These are phyloP conservation scores for Limanda limanda DNA, from an alignment of 2,113 vertebrate genomes.

Conservation along the genomic window DNA sequence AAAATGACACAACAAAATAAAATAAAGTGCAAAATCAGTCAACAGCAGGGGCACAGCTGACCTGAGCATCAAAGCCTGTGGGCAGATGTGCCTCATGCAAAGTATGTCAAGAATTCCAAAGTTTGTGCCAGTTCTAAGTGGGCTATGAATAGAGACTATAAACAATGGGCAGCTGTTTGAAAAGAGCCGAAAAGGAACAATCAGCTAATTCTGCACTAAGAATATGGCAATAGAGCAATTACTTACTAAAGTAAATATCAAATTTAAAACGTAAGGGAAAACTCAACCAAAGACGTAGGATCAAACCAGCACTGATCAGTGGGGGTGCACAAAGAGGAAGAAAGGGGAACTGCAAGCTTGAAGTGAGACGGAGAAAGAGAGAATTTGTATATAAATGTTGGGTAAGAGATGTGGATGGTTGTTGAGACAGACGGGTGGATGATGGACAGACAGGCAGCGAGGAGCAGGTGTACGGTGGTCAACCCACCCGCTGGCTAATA, in stretches of 20 bases:
- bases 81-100: conserved; percentile 34
- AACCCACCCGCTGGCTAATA: conserved; percentile 39
- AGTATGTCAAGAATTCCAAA: conserved; percentile 35
- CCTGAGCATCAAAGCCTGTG: conserved; percentile 35
- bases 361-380: not conserved
- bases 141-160: conserved; percentile 37
- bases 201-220: conserved; percentile 17
- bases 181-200: conserved; percentile 24
- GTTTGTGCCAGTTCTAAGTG: conserved; percentile 28
- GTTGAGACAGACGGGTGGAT: conserved; percentile 13
- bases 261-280: not conserved
- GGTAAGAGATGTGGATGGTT: not conserved
- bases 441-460: conserved; percentile 4
- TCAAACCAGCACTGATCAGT: not conserved
- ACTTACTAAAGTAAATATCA: not conserved
- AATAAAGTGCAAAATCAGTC: conserved; percentile 8
- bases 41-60: conserved; percentile 19
- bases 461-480: conserved; percentile 44
- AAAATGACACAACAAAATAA: not conserved
- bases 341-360: too few relatives aligned
- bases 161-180: conserved; percentile 44
- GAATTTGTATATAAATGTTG: not conserved
- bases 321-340: not conserved
- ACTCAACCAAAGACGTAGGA: not conserved
- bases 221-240: not conserved